Evolutionary conservation across 2,888 invertebrate species (phyloP).

Genomic region (Pinctada fucata): DNA sequence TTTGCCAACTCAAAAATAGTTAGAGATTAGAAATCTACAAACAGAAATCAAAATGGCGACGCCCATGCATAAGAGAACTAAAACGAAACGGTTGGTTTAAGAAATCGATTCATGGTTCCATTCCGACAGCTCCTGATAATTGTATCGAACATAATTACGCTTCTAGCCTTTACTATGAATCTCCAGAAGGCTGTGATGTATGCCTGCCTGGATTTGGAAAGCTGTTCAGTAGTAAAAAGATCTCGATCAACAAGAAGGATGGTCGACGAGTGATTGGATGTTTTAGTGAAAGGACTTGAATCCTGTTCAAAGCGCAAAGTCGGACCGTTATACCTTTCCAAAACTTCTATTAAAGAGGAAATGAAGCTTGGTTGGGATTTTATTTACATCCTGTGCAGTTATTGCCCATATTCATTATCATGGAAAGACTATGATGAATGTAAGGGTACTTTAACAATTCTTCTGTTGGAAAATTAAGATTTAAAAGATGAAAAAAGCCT

Average conservation of each 20-base stretch:
- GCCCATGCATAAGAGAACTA: not conserved
- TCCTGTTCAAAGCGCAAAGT: not conserved
- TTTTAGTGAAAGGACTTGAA: slow-evolving; percentile 2
- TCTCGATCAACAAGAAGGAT: not conserved
- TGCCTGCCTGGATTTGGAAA: not conserved
- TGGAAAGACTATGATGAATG: slow-evolving; percentile 22
- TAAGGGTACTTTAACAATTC: slow-evolving; percentile 4
- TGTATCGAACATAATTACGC: slow-evolving; percentile 3
- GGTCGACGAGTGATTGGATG: not conserved
- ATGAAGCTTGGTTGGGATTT: slow-evolving; percentile 23
- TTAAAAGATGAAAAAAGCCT: too few relatives aligned
- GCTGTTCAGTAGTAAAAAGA: not conserved
- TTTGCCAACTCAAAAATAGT: too few relatives aligned
- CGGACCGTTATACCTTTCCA: slow-evolving; percentile 21
- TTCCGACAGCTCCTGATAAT: not conserved
- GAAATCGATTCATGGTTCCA: not conserved
- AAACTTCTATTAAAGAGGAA: slow-evolving; percentile 8
- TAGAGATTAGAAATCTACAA: not conserved
- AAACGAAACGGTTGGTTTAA: slow-evolving; percentile 7
- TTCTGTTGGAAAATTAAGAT: too few relatives aligned
- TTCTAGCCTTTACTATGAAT: not conserved
- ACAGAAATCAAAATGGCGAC: not conserved
- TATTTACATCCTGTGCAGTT: slow-evolving; percentile 10
- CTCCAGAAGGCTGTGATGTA: not conserved
- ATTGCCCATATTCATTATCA: slow-evolving; percentile 11